Evolutionary conservation across 2,888 invertebrate species (phyloP).

Genomic region (Ornithoptera priamus): DNA sequence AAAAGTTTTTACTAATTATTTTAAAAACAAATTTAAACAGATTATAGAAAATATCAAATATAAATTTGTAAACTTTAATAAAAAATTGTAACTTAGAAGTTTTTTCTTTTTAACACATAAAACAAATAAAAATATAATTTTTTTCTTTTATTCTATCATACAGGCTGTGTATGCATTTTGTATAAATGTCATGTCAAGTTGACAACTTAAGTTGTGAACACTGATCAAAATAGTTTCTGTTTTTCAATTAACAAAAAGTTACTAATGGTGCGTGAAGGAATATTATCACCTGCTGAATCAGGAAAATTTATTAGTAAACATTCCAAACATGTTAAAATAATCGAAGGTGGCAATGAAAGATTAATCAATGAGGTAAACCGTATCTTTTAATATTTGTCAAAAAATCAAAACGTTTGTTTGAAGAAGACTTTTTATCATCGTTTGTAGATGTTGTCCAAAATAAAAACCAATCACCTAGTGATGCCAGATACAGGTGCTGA

Average conservation of each 20-base stretch:
- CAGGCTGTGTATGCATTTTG: neutral
- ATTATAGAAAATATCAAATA: too few species aligned
- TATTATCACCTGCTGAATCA: constrained; percentile 83
- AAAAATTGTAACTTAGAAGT: too few species aligned
- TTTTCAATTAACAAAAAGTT: neutral
- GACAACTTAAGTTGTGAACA: neutral
- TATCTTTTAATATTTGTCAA: neutral
- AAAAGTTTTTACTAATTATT: too few species aligned
- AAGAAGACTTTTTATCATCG: neutral
- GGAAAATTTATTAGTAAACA: constrained; percentile 85
- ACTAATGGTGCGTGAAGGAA: constrained; percentile 39
- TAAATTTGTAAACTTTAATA: too few species aligned
- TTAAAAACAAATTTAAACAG: too few species aligned
- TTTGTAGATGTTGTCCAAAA: constrained; percentile 79
- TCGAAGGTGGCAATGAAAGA: constrained; percentile 82
- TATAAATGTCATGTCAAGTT: neutral
- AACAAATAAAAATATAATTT: too few species aligned
- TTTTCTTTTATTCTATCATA: too few species aligned
- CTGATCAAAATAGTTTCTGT: neutral
- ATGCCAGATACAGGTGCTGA: constrained; percentile 86
- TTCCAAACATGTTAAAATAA: constrained; percentile 85
- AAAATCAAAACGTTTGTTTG: neutral
- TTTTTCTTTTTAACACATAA: too few species aligned
- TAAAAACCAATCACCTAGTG: constrained; percentile 80
- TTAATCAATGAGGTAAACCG: constrained; percentile 81